Conservation (phyloP, 1,140 invertebrate genomes). For the Cephus cinctus region DNA sequence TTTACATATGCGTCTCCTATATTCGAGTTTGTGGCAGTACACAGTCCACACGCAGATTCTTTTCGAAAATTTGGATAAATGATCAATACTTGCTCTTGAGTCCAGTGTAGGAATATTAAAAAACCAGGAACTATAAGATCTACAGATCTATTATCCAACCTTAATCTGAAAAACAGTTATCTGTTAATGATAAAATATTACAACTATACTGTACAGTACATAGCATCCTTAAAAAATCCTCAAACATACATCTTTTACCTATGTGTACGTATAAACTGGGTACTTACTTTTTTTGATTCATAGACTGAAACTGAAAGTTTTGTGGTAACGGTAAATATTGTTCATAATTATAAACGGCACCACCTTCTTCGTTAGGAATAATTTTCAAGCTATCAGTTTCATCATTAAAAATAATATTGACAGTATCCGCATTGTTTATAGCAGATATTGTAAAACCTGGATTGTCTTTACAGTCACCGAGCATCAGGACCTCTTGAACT, state of each 20-base stretch:
- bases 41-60: slow-evolving; percentile 49
- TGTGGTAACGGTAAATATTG: slow-evolving; percentile 30
- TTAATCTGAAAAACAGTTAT: slow-evolving; percentile 36
- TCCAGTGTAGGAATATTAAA: slow-evolving; percentile 47
- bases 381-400: slow-evolving; percentile 43
- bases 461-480: slow-evolving; percentile 47
- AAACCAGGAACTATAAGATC: slow-evolving; percentile 42
- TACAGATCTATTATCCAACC: slow-evolving; percentile 38
- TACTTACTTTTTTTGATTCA: slow-evolving; percentile 46
- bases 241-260: slow-evolving; percentile 1
- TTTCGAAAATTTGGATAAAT: slow-evolving; percentile 50
- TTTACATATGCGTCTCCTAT: too few relatives aligned
- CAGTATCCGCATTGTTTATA: slow-evolving; percentile 24
- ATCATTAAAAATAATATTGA: slow-evolving; percentile 42
- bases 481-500: slow-evolving; percentile 37
- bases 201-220: too few relatives aligned
- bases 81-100: slow-evolving; percentile 45
- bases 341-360: slow-evolving; percentile 39
- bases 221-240: not conserved
- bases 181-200: not conserved
- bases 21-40: too few relatives aligned
- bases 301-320: slow-evolving; percentile 36
- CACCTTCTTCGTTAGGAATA: slow-evolving; percentile 31
- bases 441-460: slow-evolving; percentile 43
- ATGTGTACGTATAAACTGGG: slow-evolving; percentile 3